These are phyloP conservation scores for Gallinago paraguaiae DNA, from an alignment of 2,113 vertebrate genomes.

Conservation along the genomic window DNA sequence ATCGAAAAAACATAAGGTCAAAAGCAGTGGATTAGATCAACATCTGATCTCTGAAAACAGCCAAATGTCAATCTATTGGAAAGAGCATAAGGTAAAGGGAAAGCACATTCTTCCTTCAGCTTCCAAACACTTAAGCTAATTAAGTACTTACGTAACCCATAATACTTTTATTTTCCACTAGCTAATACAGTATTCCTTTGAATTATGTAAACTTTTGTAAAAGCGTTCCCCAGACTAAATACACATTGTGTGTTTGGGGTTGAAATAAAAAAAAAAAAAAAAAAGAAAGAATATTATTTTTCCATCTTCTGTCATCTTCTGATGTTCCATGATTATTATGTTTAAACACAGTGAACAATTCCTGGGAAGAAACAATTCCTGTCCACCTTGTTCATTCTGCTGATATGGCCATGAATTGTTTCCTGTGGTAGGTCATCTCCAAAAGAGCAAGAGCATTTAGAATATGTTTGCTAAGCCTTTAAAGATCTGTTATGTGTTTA, in stretches of 20 bases:
- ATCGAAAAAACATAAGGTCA: background rate
- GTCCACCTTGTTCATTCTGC: background rate
- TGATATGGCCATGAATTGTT: background rate
- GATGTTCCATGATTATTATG: background rate
- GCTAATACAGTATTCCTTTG: background rate
- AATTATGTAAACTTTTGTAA: background rate
- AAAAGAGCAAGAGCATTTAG: background rate
- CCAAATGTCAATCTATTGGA: background rate
- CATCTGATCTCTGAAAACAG: background rate
- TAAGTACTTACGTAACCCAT: background rate
- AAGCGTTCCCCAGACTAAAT: background rate
- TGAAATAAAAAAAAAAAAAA: background rate
- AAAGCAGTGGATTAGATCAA: background rate
- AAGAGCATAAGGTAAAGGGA: background rate
- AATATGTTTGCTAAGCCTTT: rapidly evolving
- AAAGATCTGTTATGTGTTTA: background rate
- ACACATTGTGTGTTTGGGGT: rapidly evolving
- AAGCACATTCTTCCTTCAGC: background rate
- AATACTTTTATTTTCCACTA: background rate
- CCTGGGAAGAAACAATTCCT: background rate
- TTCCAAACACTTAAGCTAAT: background rate
- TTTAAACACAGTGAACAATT: background rate
- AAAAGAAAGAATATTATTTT: background rate
- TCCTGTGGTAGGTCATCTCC: background rate
- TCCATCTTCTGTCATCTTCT: background rate